Conservation (phyloP, 2,113 vertebrate genomes). For the Petromus typicus region DNA sequence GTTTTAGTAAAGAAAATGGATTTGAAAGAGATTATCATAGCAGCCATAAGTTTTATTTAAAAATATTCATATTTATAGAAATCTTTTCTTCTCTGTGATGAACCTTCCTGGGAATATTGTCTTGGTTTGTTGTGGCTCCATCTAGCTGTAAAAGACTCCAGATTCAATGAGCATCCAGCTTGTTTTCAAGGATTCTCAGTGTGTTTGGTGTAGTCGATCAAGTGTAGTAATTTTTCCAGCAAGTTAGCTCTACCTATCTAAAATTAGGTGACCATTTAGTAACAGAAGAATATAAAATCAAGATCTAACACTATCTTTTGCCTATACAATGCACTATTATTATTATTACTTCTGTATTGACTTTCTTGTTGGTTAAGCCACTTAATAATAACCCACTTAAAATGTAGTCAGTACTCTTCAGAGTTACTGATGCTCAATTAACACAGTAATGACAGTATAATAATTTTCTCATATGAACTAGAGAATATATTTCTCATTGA, state of each 20-base stretch:
- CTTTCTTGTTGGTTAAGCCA: conserved; percentile 47
- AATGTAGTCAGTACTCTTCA: not conserved
- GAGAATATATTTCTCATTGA: not conserved
- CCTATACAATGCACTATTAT: not conserved
- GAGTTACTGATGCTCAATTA: not conserved
- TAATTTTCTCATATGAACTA: conserved; percentile 18
- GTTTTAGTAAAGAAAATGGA: no score
- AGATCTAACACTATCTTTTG: conserved; percentile 1
- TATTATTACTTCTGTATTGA: not conserved
- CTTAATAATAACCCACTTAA: conserved; percentile 1
- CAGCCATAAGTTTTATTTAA: no score
- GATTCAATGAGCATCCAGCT: no score
- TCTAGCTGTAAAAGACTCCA: no score
- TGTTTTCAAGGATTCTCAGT: no score
- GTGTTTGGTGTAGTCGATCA: no score
- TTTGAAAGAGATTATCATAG: no score
- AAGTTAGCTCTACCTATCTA: not conserved
- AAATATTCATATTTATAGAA: no score
- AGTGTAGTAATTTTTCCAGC: not conserved
- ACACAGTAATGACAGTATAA: not conserved
- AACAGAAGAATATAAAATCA: not conserved
- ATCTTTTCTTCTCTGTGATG: no score
- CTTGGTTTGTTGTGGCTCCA: no score
- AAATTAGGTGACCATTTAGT: not conserved
- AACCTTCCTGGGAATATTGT: no score